These are phyloP conservation scores for Phortica okadai DNA, from an alignment of 2,888 invertebrate species.

Conservation along the genomic window DNA sequence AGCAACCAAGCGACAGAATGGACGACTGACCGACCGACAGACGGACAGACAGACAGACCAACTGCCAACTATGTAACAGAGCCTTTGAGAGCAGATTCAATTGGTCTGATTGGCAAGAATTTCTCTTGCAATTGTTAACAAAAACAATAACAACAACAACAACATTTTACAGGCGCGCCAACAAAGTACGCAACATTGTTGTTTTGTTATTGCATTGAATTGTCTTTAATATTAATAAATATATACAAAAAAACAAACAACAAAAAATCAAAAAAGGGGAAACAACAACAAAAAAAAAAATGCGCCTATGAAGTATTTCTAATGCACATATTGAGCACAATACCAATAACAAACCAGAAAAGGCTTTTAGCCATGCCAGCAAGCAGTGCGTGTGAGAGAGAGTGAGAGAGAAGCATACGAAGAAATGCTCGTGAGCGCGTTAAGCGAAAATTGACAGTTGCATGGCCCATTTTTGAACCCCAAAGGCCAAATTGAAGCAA, in stretches of 20 bases:
- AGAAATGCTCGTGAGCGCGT: not conserved
- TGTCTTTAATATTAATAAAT: constrained; percentile 23
- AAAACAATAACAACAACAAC: not conserved
- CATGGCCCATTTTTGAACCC: constrained; percentile 64
- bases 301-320: constrained; percentile 42
- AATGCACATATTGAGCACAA: constrained; percentile 9
- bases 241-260: not conserved
- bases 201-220: constrained; percentile 5
- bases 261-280: not conserved
- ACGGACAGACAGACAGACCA: not conserved
- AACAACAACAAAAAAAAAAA: constrained; percentile 43
- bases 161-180: not conserved
- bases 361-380: constrained; percentile 55
- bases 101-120: constrained; percentile 27
- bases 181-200: too few relatives aligned
- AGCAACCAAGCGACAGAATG: not conserved
- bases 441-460: constrained; percentile 52
- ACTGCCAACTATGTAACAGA: not conserved
- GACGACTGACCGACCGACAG: constrained; percentile 1
- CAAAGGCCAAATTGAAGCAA: constrained; percentile 47
- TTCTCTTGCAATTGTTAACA: not conserved
- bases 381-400: not conserved
- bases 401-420: not conserved
- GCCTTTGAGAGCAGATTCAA: not conserved
- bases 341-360: constrained; percentile 40